These are phyloP conservation scores for Phylloscopus collybita DNA, from an alignment of 2,797 vertebrate species.

Conservation along the genomic window DNA sequence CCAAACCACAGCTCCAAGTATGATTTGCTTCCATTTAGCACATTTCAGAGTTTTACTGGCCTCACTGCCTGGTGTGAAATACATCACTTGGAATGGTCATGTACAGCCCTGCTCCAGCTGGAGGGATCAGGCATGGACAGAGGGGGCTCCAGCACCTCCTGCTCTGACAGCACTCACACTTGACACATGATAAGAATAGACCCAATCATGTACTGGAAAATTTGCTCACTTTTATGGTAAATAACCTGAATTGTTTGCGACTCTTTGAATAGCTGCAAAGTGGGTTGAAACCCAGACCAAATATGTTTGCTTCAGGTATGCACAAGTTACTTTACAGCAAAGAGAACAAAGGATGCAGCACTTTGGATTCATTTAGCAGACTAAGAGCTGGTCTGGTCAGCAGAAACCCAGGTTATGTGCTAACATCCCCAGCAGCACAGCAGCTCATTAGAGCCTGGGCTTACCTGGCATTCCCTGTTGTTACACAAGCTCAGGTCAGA, in stretches of 20 bases:
- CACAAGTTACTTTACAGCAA: background rate
- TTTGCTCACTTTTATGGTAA: background rate
- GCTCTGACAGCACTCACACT: background rate
- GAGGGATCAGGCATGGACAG: background rate
- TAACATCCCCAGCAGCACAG: background rate
- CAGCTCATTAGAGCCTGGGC: background rate
- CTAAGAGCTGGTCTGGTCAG: background rate
- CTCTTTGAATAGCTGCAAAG: background rate
- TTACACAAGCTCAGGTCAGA: background rate
- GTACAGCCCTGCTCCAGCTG: background rate
- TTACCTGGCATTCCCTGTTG: background rate
- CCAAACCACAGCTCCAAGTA: accelerated
- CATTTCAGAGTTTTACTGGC: background rate
- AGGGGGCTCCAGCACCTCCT: background rate
- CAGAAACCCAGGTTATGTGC: background rate
- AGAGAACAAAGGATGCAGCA: background rate
- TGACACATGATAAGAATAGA: background rate
- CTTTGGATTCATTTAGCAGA: background rate
- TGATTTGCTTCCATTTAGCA: background rate
- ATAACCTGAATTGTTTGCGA: background rate
- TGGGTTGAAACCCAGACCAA: background rate
- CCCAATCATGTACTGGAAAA: background rate
- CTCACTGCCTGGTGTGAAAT: background rate
- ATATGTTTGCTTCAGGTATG: background rate
- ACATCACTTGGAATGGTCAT: accelerated